phyloP scores from a whole-genome alignment of 2,113 vertebrate species.

The Stercorarius parasiticus region DNA sequence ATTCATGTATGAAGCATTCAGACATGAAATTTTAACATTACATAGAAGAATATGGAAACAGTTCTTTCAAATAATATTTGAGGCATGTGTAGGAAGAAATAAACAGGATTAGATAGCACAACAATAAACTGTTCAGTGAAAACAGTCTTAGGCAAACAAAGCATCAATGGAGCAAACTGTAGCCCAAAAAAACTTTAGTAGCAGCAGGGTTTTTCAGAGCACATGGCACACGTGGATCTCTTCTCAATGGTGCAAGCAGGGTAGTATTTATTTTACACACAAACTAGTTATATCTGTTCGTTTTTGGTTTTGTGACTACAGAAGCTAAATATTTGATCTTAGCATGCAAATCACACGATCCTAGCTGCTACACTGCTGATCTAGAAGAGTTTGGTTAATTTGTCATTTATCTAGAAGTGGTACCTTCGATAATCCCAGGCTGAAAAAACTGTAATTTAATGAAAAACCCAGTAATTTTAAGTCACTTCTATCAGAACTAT shows the following conservation, averaged over 20 bases:
- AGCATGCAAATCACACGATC: background rate
- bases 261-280: background rate
- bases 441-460: background rate
- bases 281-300: background rate
- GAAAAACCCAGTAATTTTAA: background rate
- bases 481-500: background rate
- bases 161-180: background rate
- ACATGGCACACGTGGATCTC: fast-evolving
- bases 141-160: background rate
- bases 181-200: background rate
- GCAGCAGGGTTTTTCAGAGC: background rate
- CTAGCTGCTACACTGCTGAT: background rate
- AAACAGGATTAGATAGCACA: background rate
- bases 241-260: background rate
- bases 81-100: background rate
- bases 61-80: background rate
- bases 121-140: background rate
- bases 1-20: background rate
- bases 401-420: background rate
- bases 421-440: background rate
- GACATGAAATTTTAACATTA: background rate
- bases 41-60: background rate
- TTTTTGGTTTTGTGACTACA: background rate
- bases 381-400: background rate
- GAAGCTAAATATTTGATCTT: background rate